These are phyloP conservation scores for Brenthis ino DNA, from an alignment of 2,888 invertebrate genomes.

Conservation along the genomic window DNA sequence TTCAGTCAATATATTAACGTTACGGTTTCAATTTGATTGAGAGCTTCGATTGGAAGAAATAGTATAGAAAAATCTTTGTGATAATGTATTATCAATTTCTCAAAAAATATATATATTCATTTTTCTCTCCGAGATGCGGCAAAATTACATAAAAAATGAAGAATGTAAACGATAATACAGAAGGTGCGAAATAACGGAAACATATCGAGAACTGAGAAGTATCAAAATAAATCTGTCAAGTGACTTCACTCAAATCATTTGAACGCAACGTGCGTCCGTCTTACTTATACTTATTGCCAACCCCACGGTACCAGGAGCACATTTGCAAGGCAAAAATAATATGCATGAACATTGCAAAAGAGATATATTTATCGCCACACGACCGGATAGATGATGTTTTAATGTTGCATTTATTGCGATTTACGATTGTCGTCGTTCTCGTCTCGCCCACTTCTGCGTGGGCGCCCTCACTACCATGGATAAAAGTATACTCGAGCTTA, in stretches of 20 bases:
- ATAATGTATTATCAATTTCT: no score
- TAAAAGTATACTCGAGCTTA: conserved; percentile 31
- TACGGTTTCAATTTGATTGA: not conserved
- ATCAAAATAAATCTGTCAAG: not conserved
- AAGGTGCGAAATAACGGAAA: conserved; percentile 3
- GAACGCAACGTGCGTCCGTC: conserved; percentile 17
- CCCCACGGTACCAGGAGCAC: conserved; percentile 31
- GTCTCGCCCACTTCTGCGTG: conserved; percentile 60
- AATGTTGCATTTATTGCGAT: conserved; percentile 65
- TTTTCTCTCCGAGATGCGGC: no score
- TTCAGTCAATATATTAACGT: not conserved
- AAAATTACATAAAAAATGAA: no score
- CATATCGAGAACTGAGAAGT: not conserved
- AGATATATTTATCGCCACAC: conserved; percentile 54
- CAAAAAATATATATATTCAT: no score
- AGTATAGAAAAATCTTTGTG: not conserved
- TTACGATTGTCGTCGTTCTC: conserved; percentile 57
- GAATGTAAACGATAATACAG: not conserved
- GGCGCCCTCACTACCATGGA: conserved; percentile 35
- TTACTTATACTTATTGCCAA: conserved; percentile 32
- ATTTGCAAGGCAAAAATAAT: conserved; percentile 45
- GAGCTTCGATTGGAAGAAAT: not conserved
- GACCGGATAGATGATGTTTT: conserved; percentile 54
- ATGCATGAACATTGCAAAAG: conserved; percentile 49
- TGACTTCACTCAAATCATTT: conserved; percentile 5